Percentiles rank a stretch among this genome's conserved stretches.
Evolutionary conservation across 1,140 invertebrate species (phyloP).

Genomic region (Pteromalus puparum): DNA sequence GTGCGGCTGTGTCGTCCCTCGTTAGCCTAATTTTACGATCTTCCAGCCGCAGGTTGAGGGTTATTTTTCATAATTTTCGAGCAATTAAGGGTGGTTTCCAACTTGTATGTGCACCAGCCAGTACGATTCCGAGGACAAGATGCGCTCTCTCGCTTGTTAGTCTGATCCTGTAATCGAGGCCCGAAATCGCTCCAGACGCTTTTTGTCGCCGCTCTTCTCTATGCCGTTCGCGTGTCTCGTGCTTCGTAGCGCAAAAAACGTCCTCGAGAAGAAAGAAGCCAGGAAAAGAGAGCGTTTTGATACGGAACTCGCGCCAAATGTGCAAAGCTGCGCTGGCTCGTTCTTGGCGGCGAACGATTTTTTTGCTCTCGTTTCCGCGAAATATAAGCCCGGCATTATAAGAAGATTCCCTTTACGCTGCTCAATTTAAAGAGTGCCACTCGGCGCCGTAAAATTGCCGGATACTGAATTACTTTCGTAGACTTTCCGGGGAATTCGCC

Average conservation of each 20-base stretch:
- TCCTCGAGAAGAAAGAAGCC: background rate
- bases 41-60: conserved; percentile 40
- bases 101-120: background rate
- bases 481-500: conserved; percentile 23
- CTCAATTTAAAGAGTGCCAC: conserved; percentile 38
- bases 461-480: conserved; percentile 40
- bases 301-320: conserved; percentile 28
- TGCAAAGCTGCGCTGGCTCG: conserved; percentile 5
- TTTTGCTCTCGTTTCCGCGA: conserved; percentile 43
- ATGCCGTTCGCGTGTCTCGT: background rate
- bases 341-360: background rate
- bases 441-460: conserved; percentile 43
- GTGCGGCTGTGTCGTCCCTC: conserved; percentile 52
- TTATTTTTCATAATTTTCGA: conserved; percentile 64
- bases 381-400: conserved; percentile 32
- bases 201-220: background rate
- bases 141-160: conserved; percentile 17
- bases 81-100: conserved; percentile 54
- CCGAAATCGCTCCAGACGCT: background rate
- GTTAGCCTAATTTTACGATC: conserved; percentile 69
- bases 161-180: conserved; percentile 21
- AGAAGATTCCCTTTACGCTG: conserved; percentile 18
- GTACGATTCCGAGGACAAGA: background rate
- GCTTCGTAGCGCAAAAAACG: background rate
- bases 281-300: conserved; percentile 7